Evolutionary conservation across 2,113 vertebrate species (phyloP).

Genomic region (Phocoena phocoena): DNA sequence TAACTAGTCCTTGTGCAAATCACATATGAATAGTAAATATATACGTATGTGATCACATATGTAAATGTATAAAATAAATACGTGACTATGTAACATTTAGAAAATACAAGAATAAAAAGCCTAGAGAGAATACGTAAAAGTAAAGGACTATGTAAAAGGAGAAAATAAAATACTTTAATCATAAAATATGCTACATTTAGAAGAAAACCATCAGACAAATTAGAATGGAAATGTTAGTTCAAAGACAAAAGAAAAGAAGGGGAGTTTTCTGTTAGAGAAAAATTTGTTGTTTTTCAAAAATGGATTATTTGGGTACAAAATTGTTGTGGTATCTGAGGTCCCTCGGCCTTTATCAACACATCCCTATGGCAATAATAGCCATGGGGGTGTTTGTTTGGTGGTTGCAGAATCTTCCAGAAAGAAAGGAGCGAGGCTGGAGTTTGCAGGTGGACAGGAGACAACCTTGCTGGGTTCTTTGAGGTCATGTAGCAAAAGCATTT

Average conservation of each 20-base stretch:
- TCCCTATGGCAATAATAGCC: fast-evolving
- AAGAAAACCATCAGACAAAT: background rate
- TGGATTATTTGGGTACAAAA: no score
- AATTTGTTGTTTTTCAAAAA: background rate
- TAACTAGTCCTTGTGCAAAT: background rate
- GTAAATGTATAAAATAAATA: background rate
- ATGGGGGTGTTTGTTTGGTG: background rate
- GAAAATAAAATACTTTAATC: background rate
- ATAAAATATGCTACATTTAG: background rate
- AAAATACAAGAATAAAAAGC: background rate
- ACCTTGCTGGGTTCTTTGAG: no score
- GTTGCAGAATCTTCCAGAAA: background rate
- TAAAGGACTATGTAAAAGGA: background rate
- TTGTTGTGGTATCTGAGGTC: fast-evolving
- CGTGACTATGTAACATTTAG: background rate
- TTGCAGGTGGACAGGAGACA: background rate
- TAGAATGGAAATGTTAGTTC: background rate
- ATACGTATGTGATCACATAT: no score
- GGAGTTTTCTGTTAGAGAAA: background rate
- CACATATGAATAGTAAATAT: background rate
- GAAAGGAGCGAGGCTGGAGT: background rate
- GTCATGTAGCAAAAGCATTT: fast-evolving
- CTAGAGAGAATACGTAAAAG: no score
- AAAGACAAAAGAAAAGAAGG: background rate
- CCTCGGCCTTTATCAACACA: fast-evolving